Base-by-base conservation (phyloP, 2,888 invertebrate genomes). In the Acronicta aceris region DNA sequence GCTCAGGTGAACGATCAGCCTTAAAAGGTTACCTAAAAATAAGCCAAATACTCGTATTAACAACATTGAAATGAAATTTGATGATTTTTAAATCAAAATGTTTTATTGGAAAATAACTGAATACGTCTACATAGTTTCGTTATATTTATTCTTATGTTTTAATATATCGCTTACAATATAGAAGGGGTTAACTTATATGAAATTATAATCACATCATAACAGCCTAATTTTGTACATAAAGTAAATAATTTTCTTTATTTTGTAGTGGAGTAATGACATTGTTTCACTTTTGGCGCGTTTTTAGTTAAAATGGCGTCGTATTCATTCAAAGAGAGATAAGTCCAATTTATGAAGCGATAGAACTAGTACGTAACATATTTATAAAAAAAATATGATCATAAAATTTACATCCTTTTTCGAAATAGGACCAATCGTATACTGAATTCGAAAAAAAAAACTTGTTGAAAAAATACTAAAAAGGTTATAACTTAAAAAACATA, bases 21-120 rank as follows among this genome's bases (percentile, higher is more conserved):
- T n/a, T n/a, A 6, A 27, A 27, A 25, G 4, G 2, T 27, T 5
- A 9, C 30, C 30, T 27, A 27, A 5, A 27, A 30, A 7, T 7
- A 2, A 7, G 30, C 30, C 30, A 30, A 33, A 38, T n/a, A n/a
- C n/a, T n/a, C n/a, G n/a, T n/a, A 21, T 21, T 53, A 66, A 66
- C 36, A 62, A 47, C 25, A 43, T 3, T 13, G n/a, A n/a, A n/a
- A n/a, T n/a, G n/a, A 36, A 36, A 17, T 46, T 17, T 7, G 40
- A 42, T 46, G 12, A 49, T 49, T 51, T 60, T 63, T 53, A 64
- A 74, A 62, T 67, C 58, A 65, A 70, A 70, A n/a, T 17, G 38
- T 65, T 81, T 81, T 82, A 81, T 74, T 81, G 78, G 66, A 76
- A 78, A 81, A 70, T 78, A 74, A 73, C 48, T 71, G 78, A 66